Evolutionary conservation across 2,113 vertebrate species (phyloP).

Genomic region (Tragulus kanchil): DNA sequence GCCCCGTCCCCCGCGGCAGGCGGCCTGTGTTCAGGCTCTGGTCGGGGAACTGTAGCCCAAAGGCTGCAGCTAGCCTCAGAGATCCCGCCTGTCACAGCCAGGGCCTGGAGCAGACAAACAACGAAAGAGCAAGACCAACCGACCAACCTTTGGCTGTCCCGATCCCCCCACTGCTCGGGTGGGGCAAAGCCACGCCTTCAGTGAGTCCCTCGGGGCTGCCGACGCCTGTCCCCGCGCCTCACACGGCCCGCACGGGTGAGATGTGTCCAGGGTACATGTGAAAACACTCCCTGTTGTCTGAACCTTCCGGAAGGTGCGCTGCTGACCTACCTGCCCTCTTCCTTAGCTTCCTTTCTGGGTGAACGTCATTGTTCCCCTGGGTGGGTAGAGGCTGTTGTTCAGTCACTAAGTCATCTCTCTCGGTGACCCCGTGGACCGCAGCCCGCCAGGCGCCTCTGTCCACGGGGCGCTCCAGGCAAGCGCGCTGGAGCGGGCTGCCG

Average conservation of each 20-base stretch:
- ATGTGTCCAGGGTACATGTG: rapidly evolving
- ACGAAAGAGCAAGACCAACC: not conserved
- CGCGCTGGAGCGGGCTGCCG: too few relatives aligned
- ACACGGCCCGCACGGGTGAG: too few relatives aligned
- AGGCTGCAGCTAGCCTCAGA: not conserved
- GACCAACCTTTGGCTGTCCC: not conserved
- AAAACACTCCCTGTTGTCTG: not conserved
- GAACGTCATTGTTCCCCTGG: rapidly evolving
- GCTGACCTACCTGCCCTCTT: not conserved
- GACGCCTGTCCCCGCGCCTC: not conserved
- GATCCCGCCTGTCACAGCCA: rapidly evolving
- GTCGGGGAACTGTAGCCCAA: not conserved
- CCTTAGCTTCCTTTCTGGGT: not conserved
- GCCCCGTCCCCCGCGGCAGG: not conserved
- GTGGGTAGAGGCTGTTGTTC: too few relatives aligned
- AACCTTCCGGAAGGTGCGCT: not conserved
- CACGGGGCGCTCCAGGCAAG: too few relatives aligned
- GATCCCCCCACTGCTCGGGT: not conserved
- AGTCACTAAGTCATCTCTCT: too few relatives aligned
- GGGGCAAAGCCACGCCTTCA: not conserved
- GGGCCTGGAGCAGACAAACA: not conserved
- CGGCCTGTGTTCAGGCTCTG: not conserved
- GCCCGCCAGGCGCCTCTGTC: too few relatives aligned
- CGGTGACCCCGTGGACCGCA: too few relatives aligned
- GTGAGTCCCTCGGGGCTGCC: not conserved